Evolutionary conservation across 2,797 vertebrate species (phyloP), one percentile per base, ranked within the genome.

Genomic region (Balearica regulorum): DNA sequence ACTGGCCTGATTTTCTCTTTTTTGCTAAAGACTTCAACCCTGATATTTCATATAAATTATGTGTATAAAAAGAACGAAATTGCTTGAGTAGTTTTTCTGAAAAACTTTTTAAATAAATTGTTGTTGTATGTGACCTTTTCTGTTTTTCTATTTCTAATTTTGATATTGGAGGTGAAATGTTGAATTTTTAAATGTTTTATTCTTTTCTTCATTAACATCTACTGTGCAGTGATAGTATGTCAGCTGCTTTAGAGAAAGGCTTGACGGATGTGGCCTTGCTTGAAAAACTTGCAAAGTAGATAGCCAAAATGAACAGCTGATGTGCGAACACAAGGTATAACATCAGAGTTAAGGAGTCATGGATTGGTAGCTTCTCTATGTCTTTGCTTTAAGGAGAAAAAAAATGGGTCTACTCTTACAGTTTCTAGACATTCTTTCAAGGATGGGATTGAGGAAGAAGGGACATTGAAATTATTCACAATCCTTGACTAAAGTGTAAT

Each of bases 301-400:
- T n/a, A 96, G 78, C 39, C 90, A 92, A 94, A 95, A 87, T 48
- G 62, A 94, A 73, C 75, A 95, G 84, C 75, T 93, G 93, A 90
- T 72, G 35, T 92, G 58, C 65, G 77, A 93, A 73, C 29, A 79
- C 21, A 72, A 84, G 68, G 69, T 69, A 83, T 57, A 87, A 35
- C n/a, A 55, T 35, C 2, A 2, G 62, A 73, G 13, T 70, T 51
- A 51, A 61, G 43, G 19, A 82, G 35, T 86, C 26, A 57, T 15
- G 69, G 51, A 95, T 16, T 70, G 17, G 44, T 82, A 62, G 6
- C 4, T 82, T 92, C n/a, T 77, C 13, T 53, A 43, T 68, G 6
- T 48, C 61, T 83, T 48, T 57, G 62, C 20, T 68, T 41, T 26
- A 83, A 54, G 14, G 4, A 44, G 33, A 46, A 53, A 78, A 92